Base-by-base conservation (phyloP, 2,888 invertebrate genomes). In the Pterobdella sp. region DNA sequence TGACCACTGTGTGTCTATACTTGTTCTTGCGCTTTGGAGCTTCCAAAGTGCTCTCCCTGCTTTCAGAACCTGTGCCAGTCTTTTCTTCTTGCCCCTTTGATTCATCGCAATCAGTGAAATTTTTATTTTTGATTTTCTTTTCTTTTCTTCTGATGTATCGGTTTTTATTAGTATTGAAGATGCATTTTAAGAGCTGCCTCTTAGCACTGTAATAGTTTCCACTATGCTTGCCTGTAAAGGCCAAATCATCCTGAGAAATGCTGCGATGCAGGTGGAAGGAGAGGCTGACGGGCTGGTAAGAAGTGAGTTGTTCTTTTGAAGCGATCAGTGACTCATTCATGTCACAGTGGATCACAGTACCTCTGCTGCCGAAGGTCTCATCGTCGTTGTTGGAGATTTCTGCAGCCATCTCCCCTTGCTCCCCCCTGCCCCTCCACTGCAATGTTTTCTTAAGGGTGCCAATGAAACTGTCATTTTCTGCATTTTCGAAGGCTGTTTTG, bases 331-430 rank as follows among this genome's bases (percentile, higher is more conserved):
- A 69, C 69, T 69, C 69, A 29, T 69, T 26, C 69, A 69, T 69
- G 32, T 69, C 69, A 26, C 69, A 69, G 3, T 69, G 69, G 34
- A 69, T 69, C 26, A 49, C 52, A 3, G 69, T 69, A n/a, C 69
- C 52, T 56, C 60, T 56, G 42, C 69, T 69, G 52, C 69, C 52
- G 60, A 56, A 56, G 14, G n/a, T 4, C 1, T 52, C 49, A 31
- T 52, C 52, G 42, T 69, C 69, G 29, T 37, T 31, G 18, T 32
- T 4, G 31, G 37, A 49, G 31, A 69, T 31, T 1, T 69, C 69
- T 65, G 26, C 35, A 32, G 26, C 52, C 1, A 14, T 31, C 37
- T 37, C 49, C 4, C 29, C 14, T 3, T 10, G n/a, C 32, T 4
- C 7, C n/a, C 10, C 35, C 68, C 18, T 34, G 31, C 18, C 34